A percentile compares a stretch with the other conserved stretches of the same genome.
Conservation (phyloP, 2,888 invertebrate species). For the Hirtodrosophila confusa region DNA sequence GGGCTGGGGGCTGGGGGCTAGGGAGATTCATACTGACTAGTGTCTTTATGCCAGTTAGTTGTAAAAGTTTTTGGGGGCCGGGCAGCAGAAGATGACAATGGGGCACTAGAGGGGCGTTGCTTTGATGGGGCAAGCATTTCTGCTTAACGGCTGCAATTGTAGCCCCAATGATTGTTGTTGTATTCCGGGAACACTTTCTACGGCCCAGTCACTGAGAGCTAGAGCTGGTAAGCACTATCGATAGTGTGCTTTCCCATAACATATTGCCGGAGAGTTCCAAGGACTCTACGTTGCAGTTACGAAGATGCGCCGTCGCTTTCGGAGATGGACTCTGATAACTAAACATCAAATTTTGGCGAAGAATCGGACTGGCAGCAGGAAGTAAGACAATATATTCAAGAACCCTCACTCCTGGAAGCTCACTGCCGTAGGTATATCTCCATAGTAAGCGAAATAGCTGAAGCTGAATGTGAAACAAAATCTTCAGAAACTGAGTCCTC, state of each 20-base stretch:
- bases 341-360: no score
- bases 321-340: no score
- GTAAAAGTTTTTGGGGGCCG: constrained; percentile 41
- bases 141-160: constrained; percentile 43
- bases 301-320: no score
- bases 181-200: background rate
- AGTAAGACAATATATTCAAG: no score
- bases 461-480: no score
- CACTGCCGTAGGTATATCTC: no score
- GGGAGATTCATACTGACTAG: constrained; percentile 10
- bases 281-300: no score
- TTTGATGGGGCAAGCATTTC: constrained; percentile 60
- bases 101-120: constrained; percentile 65
- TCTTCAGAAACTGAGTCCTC: no score
- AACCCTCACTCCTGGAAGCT: no score
- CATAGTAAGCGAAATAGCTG: no score
- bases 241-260: background rate
- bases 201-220: background rate
- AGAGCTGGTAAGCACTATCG: background rate
- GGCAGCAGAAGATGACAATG: constrained; percentile 37
- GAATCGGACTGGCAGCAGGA: no score
- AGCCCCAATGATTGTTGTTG: constrained; percentile 27
- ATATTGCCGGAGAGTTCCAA: no score
- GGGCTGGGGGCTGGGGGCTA: background rate
- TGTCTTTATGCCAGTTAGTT: constrained; percentile 37